phyloP scores from a whole-genome alignment of 1,140 invertebrate genomes.

The Anastrepha ludens region DNA sequence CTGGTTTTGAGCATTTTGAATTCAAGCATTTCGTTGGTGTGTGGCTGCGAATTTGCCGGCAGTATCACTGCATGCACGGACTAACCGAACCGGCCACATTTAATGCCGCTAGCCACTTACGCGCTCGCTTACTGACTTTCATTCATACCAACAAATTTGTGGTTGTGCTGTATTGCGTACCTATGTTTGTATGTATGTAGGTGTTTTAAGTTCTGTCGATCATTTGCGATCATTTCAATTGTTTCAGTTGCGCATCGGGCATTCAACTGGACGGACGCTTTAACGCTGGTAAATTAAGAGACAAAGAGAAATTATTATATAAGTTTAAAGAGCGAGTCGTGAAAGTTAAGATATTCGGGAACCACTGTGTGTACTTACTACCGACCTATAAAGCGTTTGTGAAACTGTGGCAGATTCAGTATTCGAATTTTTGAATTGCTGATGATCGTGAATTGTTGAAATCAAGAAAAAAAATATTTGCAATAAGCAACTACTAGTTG shows the following conservation, averaged over 20 bases:
- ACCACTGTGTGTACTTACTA: background rate
- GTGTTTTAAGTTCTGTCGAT: constrained; percentile 26
- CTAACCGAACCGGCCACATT: background rate
- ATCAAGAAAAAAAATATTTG: background rate
- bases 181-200: background rate
- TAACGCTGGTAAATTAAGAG: background rate
- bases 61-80: background rate
- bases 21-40: too few relatives aligned
- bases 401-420: background rate
- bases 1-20: background rate
- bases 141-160: background rate
- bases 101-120: background rate
- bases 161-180: background rate
- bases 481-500: background rate
- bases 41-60: too few relatives aligned
- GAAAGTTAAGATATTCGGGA: background rate
- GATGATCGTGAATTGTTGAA: background rate
- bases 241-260: constrained; percentile 35
- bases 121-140: constrained; percentile 3
- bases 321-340: background rate
- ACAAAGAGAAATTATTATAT: background rate
- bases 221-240: background rate
- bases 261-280: constrained; percentile 27
- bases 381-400: background rate
- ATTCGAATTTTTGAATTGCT: background rate